These are phyloP conservation scores for Trichosurus vulpecula DNA, from an alignment of 2,797 vertebrate species.

Conservation along the genomic window DNA sequence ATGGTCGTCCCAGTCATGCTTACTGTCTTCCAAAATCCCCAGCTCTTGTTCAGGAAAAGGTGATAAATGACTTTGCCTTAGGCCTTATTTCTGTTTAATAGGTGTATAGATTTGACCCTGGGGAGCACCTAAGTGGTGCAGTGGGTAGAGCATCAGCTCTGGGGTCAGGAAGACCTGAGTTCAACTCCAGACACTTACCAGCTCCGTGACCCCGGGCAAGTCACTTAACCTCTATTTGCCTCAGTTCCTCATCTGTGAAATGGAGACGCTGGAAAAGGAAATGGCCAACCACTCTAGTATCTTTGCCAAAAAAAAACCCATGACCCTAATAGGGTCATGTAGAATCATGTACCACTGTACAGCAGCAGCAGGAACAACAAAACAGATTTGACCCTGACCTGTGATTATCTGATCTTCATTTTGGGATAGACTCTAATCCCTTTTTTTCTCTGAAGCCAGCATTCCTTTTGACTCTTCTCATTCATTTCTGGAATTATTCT, in stretches of 20 bases:
- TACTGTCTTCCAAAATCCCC: not conserved
- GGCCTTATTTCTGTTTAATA: not conserved
- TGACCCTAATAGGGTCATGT: no score
- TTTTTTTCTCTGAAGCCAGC: not conserved
- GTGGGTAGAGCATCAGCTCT: not conserved
- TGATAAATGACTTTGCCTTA: not conserved
- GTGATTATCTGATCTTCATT: not conserved
- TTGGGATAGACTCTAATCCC: not conserved
- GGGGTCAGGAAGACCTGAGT: not conserved
- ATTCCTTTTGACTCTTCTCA: not conserved
- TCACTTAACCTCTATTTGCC: not conserved
- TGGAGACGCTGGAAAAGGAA: not conserved
- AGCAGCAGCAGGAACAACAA: not conserved
- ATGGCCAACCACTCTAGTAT: not conserved
- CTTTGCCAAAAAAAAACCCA: not conserved
- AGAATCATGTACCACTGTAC: not conserved
- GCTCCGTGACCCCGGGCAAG: not conserved
- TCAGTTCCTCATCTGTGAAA: not conserved
- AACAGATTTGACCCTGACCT: not conserved
- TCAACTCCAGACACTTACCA: not conserved
- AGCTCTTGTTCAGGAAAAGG: not conserved
- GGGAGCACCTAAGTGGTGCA: not conserved
- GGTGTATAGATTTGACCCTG: not conserved
- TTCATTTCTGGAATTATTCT: not conserved
- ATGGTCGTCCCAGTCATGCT: not conserved